Base-by-base conservation (phyloP, 1,140 invertebrate species). In the Bombus haemorrhoidalis region DNA sequence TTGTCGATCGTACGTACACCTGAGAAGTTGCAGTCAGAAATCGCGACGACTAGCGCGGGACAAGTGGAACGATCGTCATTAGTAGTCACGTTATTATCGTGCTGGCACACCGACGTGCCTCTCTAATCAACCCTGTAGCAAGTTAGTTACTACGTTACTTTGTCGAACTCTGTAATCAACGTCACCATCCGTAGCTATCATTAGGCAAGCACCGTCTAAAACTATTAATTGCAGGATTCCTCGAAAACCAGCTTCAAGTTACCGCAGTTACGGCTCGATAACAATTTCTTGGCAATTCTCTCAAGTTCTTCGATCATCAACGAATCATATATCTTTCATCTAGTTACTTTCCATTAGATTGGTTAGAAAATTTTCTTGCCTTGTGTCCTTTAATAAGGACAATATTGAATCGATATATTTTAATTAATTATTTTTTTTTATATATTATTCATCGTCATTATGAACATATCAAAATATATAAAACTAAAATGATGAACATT, bases 131-230 rank as follows among this genome's bases (percentile, higher is more conserved):
- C 78, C 79, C 80, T 69, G 72, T 43, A 41, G 85, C 81, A 87
- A 91, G 90, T 91, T 87, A 87, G 89, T 91, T 88, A 86, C 89
- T 87, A 59, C 32, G 64, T 84, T 90, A 89, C 88, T 92, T 89
- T 82, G 85, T 62, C 83, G 32, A 71, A 91, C 79, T 91, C 91
- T 91, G 89, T 92, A 92, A 92, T 92, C 91, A 92, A 87, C 89
- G 87, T 85, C 72, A 59, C 25, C 80, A 87, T 66, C 86, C 86
- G 84, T 73, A 83, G 71, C 87, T 91, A 86, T 83, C 81, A 89
- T 87, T 91, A 90, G 66, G 34, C 69, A 86, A 86, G 57, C 69
- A 86, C 73, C 66, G 59, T 80, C 86, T 69, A 62, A 85, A 90
- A 89, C 86, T 86, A 90, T 87, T 87, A 87, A 89, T 89, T 80